Conservation (phyloP, 2,113 vertebrate species). For the Hymenochirus boettgeri region DNA sequence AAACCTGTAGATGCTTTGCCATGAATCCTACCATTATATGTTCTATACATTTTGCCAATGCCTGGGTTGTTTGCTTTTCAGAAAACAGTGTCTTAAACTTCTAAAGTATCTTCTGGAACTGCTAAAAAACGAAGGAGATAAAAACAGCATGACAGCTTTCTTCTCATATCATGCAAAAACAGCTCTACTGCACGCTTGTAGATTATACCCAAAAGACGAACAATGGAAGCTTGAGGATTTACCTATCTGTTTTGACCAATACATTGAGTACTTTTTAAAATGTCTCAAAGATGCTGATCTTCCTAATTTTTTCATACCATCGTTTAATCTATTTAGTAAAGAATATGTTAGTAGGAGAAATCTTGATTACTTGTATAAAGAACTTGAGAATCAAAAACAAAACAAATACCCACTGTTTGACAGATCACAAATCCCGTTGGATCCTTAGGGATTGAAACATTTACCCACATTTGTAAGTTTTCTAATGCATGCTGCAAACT, state of each 20-base stretch:
- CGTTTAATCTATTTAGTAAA: constrained; percentile 63
- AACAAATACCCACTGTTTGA: constrained; percentile 57
- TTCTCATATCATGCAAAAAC: constrained; percentile 80
- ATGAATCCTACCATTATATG: too few relatives aligned
- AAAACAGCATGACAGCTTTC: constrained; percentile 59
- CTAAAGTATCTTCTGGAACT: constrained; percentile 76
- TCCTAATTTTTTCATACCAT: constrained; percentile 75
- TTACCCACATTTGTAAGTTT: too few relatives aligned
- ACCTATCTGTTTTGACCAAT: constrained; percentile 59
- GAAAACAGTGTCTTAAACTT: constrained; percentile 78
- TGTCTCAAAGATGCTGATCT: constrained; percentile 53
- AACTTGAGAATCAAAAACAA: constrained; percentile 56
- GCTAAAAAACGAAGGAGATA: constrained; percentile 54
- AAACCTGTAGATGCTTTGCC: too few relatives aligned
- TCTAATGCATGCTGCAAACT: too few relatives aligned
- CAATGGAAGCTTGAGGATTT: constrained; percentile 57
- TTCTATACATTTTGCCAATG: neutral
- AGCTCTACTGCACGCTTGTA: constrained; percentile 66
- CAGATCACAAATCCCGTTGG: too few relatives aligned
- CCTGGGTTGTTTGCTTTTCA: constrained; percentile 51
- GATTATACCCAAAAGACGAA: constrained; percentile 50
- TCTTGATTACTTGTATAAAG: constrained; percentile 44
- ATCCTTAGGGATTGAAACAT: too few relatives aligned
- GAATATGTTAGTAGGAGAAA: constrained; percentile 12
- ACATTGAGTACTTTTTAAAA: constrained; percentile 58